Conservation (phyloP, 2,797 vertebrate genomes). For the Diceros bicornis region DNA sequence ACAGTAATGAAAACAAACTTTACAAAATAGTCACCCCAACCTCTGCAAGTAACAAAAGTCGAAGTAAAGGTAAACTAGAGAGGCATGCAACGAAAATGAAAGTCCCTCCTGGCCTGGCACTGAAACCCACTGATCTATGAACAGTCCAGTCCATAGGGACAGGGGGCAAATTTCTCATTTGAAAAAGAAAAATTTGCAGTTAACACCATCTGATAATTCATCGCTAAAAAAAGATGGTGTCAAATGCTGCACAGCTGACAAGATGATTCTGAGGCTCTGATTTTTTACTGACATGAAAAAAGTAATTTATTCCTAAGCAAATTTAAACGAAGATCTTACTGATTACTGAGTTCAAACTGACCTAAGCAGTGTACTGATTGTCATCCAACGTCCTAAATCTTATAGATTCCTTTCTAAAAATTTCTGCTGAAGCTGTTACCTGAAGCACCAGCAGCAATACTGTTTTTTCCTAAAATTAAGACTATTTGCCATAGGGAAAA, state of each 20-base stretch:
- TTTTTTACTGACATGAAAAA: slow-evolving; percentile 21
- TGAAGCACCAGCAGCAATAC: slow-evolving; percentile 57
- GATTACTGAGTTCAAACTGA: slow-evolving; percentile 55
- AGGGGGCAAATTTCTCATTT: neutral
- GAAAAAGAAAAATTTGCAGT: slow-evolving; percentile 31
- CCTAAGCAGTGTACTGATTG: neutral
- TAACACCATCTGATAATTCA: slow-evolving; percentile 30
- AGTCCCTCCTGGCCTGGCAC: neutral
- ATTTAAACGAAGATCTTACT: slow-evolving; percentile 59
- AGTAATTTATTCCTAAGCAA: slow-evolving; percentile 64
- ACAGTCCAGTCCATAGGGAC: neutral
- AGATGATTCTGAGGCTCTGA: neutral
- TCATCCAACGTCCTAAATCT: neutral
- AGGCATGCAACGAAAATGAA: slow-evolving; percentile 5
- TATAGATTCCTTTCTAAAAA: slow-evolving; percentile 18
- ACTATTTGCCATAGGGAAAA: slow-evolving; percentile 82
- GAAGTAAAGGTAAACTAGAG: neutral
- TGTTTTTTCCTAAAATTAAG: slow-evolving; percentile 85
- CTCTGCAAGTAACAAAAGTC: neutral
- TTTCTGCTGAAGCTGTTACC: slow-evolving; percentile 75
- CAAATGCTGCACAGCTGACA: slow-evolving; percentile 13
- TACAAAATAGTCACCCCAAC: neutral
- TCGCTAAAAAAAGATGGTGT: neutral
- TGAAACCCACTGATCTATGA: neutral
- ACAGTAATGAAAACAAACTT: neutral